Evolutionary conservation across 2,113 vertebrate genomes (phyloP), one percentile per base, ranked within the genome.

Genomic region (Bujurquina vittata): DNA sequence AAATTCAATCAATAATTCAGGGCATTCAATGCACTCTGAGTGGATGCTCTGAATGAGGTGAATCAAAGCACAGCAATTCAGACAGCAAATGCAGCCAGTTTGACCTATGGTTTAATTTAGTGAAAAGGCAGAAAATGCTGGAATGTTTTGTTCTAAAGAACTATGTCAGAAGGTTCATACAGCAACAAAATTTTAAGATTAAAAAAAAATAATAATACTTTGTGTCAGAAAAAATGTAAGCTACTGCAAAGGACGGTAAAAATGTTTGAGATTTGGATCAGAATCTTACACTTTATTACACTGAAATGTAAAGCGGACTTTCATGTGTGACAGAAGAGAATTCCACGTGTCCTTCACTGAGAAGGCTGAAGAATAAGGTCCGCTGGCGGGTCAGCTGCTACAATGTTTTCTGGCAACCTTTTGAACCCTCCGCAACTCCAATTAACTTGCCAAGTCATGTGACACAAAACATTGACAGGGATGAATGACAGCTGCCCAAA

Each of bases 1-100:
- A 94, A 94, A 94, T 94, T 93, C 92, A 93, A 91, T 94, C 93
- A 92, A 93, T 91, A 92, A 82, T 89, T 89, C 77, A 72, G 87
- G 87, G 88, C 78, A 77, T 92, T 93, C 90, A 93, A 84, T 87
- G 84, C 69, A 17, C 86, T 90, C 84, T 87, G 86, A 95, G 92
- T 92, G 87, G 89, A 86, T 78, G 88, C 87, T 87, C 85, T 84
- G 93, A 93, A 94, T 89, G 91, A 90, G 84, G 88, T 78, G 81
- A 92, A 92, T 93, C 82, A 93, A 94, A 93, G 79, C 86, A 87
- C 85, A 92, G 86, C 67, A 79, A 87, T 92, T 91, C 79, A 79
- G 91, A 92, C 87, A 74, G 90, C 77, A 79, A 87, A 84, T 46
- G 67, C 69, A 77, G 80, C 79, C 89, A 54, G 82, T 88, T 91